phyloP scores from a whole-genome alignment of 2,113 vertebrate species.

The Hemibagrus wyckioides region DNA sequence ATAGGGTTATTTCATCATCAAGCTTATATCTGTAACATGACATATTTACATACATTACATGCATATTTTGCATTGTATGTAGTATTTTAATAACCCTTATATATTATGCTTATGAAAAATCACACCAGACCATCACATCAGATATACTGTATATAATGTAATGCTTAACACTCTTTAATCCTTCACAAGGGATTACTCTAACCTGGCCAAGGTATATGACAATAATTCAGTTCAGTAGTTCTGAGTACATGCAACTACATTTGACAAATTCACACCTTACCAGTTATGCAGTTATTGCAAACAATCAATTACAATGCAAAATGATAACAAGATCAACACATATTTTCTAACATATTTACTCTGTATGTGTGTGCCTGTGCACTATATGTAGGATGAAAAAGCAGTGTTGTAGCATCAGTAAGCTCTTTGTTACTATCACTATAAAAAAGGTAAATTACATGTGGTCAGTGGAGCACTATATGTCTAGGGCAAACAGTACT shows the following conservation, averaged over 20 bases:
- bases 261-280: background rate
- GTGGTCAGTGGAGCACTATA: constrained; percentile 53
- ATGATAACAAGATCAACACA: background rate
- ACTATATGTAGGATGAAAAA: background rate
- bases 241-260: background rate
- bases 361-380: background rate
- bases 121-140: background rate
- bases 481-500: background rate
- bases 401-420: constrained; percentile 56
- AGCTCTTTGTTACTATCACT: constrained; percentile 73
- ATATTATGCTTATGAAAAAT: background rate
- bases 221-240: constrained; percentile 11
- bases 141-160: background rate
- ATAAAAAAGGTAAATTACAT: constrained; percentile 70
- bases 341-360: background rate
- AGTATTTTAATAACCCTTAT: too few relatives aligned
- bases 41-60: background rate
- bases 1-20: background rate
- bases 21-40: background rate
- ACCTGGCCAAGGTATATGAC: constrained; percentile 38
- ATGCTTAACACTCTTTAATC: constrained; percentile 38
- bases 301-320: background rate
- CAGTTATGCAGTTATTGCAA: background rate
- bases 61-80: too few relatives aligned
- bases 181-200: constrained; percentile 46